Conservation (phyloP, 2,113 vertebrate species). For the Rhinoderma darwinii region DNA sequence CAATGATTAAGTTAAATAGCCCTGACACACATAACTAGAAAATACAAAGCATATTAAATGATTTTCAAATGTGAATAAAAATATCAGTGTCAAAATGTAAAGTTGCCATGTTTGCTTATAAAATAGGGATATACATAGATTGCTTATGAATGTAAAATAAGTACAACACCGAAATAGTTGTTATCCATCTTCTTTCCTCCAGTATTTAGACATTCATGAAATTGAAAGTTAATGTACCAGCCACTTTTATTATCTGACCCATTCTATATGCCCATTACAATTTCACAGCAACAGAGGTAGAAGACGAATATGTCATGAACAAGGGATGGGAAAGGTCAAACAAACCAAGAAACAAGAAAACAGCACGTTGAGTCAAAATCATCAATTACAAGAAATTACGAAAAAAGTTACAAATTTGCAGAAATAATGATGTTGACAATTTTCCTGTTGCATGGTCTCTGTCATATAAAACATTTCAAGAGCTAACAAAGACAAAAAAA, state of each 20-base stretch:
- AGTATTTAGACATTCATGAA: slow-evolving; percentile 82
- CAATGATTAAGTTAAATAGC: slow-evolving; percentile 26
- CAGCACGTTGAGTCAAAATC: too few relatives aligned
- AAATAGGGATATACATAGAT: slow-evolving; percentile 63
- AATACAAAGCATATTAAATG: slow-evolving; percentile 62
- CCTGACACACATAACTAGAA: slow-evolving; percentile 65
- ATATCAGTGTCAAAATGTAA: slow-evolving; percentile 64
- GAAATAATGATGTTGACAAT: too few relatives aligned
- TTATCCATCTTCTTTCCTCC: slow-evolving; percentile 78
- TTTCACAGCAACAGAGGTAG: slow-evolving; percentile 73
- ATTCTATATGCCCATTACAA: slow-evolving; percentile 78
- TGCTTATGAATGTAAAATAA: slow-evolving; percentile 61
- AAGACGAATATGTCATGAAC: slow-evolving; percentile 80
- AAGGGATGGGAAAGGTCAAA: slow-evolving; percentile 78
- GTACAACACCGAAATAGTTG: slow-evolving; percentile 71
- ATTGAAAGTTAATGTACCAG: slow-evolving; percentile 85
- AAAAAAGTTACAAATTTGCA: too few relatives aligned
- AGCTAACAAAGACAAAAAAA: too few relatives aligned
- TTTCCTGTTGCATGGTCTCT: too few relatives aligned
- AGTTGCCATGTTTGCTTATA: slow-evolving; percentile 62
- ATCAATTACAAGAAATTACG: too few relatives aligned
- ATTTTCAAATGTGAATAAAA: slow-evolving; percentile 66
- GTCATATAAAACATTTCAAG: too few relatives aligned
- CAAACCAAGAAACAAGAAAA: slow-evolving; percentile 79
- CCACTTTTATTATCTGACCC: slow-evolving; percentile 85